phyloP scores from a whole-genome alignment of 2,113 vertebrate species.

The Trogon surrucura region DNA sequence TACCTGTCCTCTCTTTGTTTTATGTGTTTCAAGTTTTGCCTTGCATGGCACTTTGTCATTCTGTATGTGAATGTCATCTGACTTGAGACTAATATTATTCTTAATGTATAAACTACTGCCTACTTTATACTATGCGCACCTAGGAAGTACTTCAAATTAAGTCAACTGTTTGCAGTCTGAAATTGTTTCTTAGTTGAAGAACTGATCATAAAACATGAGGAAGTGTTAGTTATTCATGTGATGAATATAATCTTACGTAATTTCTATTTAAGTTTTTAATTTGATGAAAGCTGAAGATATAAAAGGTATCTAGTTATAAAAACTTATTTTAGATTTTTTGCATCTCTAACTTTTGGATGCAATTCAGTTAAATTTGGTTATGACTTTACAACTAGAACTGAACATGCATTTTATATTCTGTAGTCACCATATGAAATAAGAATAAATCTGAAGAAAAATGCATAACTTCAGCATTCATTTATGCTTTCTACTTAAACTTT shows the following conservation, averaged over 20 bases:
- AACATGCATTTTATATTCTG: not conserved
- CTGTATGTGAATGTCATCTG: not conserved
- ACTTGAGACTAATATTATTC: not conserved
- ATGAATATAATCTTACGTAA: not conserved
- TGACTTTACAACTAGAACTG: not conserved
- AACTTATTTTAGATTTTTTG: not conserved
- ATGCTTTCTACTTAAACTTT: not conserved
- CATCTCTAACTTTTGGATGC: not conserved
- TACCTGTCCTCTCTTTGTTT: not conserved
- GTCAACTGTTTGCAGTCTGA: not conserved
- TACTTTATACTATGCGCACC: not conserved
- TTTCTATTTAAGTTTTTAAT: not conserved
- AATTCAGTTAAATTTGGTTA: not conserved
- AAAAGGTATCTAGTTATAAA: not conserved
- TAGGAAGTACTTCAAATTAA: not conserved
- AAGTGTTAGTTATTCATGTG: not conserved
- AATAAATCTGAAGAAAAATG: not conserved
- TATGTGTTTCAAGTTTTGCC: not conserved
- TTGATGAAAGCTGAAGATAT: not conserved
- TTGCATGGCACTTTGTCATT: not conserved
- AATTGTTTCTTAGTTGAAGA: not conserved
- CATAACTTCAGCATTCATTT: not conserved
- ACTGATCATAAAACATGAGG: not conserved
- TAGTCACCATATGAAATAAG: not conserved
- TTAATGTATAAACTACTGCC: not conserved